These are phyloP conservation scores for Autographa pulchrina DNA, from an alignment of 2,888 invertebrate species.

Conservation along the genomic window DNA sequence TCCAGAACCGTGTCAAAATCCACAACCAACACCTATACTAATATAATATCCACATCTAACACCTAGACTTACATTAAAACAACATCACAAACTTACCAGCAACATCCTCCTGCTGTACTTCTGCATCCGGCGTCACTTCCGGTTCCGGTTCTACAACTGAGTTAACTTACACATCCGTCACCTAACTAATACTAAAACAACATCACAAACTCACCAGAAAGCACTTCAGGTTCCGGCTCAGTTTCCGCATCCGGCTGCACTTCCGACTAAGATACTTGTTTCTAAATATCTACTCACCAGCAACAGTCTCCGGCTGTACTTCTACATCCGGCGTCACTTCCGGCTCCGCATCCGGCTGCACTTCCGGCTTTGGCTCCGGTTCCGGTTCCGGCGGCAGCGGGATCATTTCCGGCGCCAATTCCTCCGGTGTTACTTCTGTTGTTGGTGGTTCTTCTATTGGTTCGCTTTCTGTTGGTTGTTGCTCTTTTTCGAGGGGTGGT, in stretches of 20 bases:
- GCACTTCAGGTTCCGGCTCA: too few species aligned
- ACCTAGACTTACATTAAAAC: not conserved
- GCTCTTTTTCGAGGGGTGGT: constrained; percentile 13
- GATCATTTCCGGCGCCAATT: constrained; percentile 29
- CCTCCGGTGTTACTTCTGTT: constrained; percentile 18
- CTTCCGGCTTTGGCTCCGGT: constrained; percentile 9
- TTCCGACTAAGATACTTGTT: too few species aligned
- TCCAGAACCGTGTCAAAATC: constrained; percentile 39
- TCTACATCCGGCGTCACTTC: constrained; percentile 7
- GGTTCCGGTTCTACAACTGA: constrained; percentile 23
- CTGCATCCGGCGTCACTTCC: constrained; percentile 10
- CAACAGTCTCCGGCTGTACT: too few species aligned
- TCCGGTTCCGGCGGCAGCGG: constrained; percentile 35
- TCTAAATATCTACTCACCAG: too few species aligned
- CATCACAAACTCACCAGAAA: not conserved
- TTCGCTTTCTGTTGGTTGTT: constrained; percentile 3
- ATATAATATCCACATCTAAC: not conserved
- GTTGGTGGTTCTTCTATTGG: not conserved
- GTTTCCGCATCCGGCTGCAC: constrained; percentile 11
- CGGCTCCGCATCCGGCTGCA: constrained; percentile 7
- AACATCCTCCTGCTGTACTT: not conserved
- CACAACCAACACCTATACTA: too few species aligned
- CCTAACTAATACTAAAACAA: not conserved
- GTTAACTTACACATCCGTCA: too few species aligned
- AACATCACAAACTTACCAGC: not conserved